Conservation (phyloP, 2,888 invertebrate species). For the Tigriopus californicus region DNA sequence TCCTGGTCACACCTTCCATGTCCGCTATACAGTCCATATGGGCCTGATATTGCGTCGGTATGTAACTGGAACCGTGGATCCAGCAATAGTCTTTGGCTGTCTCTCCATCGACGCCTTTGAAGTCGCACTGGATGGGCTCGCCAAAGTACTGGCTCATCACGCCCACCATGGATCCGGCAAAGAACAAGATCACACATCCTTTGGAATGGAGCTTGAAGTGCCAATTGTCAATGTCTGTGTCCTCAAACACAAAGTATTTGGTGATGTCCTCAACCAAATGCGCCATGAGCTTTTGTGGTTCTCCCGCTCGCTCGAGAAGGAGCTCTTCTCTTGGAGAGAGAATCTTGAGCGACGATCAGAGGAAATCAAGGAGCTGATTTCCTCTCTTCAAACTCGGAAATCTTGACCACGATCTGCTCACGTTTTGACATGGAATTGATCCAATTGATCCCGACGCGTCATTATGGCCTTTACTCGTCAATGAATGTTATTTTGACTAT, state of each 20-base stretch:
- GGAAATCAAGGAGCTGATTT: too few species aligned
- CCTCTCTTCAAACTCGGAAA: too few species aligned
- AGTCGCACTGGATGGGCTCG: constrained; percentile 12
- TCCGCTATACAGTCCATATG: constrained; percentile 11
- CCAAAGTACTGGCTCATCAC: constrained; percentile 12
- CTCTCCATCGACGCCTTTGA: constrained; percentile 5
- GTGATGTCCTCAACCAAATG: constrained; percentile 6
- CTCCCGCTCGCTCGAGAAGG: too few species aligned
- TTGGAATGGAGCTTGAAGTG: constrained; percentile 11
- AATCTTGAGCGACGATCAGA: too few species aligned
- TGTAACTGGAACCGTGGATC: constrained; percentile 10
- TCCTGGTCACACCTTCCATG: not conserved
- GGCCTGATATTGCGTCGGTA: constrained; percentile 1
- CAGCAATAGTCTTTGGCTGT: constrained; percentile 12
- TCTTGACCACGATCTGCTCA: too few species aligned
- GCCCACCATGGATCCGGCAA: constrained; percentile 6
- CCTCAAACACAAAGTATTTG: constrained; percentile 11
- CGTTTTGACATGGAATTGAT: too few species aligned
- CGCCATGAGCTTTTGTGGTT: constrained; percentile 1
- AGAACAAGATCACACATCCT: not conserved
- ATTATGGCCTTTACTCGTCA: too few species aligned
- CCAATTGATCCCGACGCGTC: too few species aligned
- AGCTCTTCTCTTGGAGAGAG: too few species aligned
- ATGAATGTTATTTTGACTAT: too few species aligned
- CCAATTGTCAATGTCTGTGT: constrained; percentile 14